Evolutionary conservation across 1,140 invertebrate species (phyloP).

Genomic region (Neodiprion fabricii): DNA sequence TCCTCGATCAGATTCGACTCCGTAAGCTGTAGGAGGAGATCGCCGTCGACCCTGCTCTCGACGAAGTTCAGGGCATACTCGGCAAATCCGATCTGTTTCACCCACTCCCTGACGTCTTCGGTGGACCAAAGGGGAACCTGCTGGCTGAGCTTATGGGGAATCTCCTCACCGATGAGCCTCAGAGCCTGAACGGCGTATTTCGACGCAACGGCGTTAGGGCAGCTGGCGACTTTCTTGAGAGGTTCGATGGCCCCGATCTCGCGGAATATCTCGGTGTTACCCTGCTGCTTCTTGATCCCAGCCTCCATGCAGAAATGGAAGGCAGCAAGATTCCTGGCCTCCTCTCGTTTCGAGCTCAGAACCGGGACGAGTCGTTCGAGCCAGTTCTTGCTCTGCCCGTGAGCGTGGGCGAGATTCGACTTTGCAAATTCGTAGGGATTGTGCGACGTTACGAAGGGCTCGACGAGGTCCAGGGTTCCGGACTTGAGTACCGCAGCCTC

Average conservation of each 20-base stretch:
- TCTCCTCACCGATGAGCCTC: slow-evolving; percentile 93
- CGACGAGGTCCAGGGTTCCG: slow-evolving; percentile 93
- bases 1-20: slow-evolving; percentile 93
- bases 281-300: slow-evolving; percentile 95
- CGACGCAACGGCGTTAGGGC: slow-evolving; percentile 96
- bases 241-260: slow-evolving; percentile 96
- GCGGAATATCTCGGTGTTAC: slow-evolving; percentile 91
- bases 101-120: slow-evolving; percentile 97
- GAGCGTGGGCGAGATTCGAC: slow-evolving; percentile 89
- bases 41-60: slow-evolving; percentile 96
- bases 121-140: slow-evolving; percentile 97
- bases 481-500: slow-evolving; percentile 95
- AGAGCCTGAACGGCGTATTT: slow-evolving; percentile 97
- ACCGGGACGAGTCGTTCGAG: slow-evolving; percentile 91
- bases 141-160: slow-evolving; percentile 96
- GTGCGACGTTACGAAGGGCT: slow-evolving; percentile 94
- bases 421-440: slow-evolving; percentile 95
- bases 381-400: slow-evolving; percentile 97
- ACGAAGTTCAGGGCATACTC: slow-evolving; percentile 85
- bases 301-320: slow-evolving; percentile 99
- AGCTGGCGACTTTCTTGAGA: slow-evolving; percentile 95
- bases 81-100: slow-evolving; percentile 95
- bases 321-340: slow-evolving; percentile 94
- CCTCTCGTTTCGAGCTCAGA: slow-evolving; percentile 93
- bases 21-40: slow-evolving; percentile 90